A percentile compares a stretch with the other conserved stretches of the same genome.
These are phyloP conservation scores for Hypsopygia costalis DNA, from an alignment of 2,888 invertebrate species.

Conservation along the genomic window DNA sequence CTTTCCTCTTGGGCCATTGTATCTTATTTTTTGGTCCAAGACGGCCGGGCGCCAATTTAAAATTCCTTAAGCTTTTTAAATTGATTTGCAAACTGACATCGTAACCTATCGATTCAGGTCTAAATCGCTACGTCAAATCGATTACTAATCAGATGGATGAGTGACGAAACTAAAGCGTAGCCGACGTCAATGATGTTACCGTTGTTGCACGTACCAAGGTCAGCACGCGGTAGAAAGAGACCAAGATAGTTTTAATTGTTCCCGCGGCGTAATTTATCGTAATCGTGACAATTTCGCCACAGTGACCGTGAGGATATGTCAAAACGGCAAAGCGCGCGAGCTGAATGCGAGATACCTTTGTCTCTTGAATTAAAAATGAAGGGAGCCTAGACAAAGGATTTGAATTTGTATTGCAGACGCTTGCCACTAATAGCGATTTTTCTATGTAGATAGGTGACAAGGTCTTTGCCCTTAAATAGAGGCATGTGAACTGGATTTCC, in stretches of 20 bases:
- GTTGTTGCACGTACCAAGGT: slow-evolving; percentile 31
- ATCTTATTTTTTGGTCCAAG: too few species aligned
- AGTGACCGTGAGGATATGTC: slow-evolving; percentile 49
- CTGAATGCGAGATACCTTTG: slow-evolving; percentile 35
- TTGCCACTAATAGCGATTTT: background rate
- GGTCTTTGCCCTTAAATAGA: slow-evolving; percentile 12
- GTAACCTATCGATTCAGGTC: background rate
- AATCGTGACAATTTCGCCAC: slow-evolving; percentile 45
- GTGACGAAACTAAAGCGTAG: slow-evolving; percentile 30
- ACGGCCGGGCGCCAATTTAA: too few species aligned
- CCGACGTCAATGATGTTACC: slow-evolving; percentile 12
- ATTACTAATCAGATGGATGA: slow-evolving; percentile 19
- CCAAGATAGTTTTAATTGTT: slow-evolving; percentile 27
- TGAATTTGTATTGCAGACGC: slow-evolving; percentile 6
- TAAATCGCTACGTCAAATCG: slow-evolving; percentile 21
- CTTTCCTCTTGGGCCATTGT: too few species aligned
- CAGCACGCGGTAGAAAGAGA: slow-evolving; percentile 29
- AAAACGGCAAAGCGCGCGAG: slow-evolving; percentile 34
- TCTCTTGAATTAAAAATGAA: slow-evolving; percentile 35
- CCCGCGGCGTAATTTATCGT: slow-evolving; percentile 34
- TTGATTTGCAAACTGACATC: too few species aligned
- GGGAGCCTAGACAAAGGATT: slow-evolving; percentile 16
- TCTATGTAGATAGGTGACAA: slow-evolving; percentile 3
- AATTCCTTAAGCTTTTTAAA: too few species aligned
- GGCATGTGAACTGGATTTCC: background rate